phyloP scores from a whole-genome alignment of 1,140 invertebrate genomes.

The Magallana ariakensis region DNA sequence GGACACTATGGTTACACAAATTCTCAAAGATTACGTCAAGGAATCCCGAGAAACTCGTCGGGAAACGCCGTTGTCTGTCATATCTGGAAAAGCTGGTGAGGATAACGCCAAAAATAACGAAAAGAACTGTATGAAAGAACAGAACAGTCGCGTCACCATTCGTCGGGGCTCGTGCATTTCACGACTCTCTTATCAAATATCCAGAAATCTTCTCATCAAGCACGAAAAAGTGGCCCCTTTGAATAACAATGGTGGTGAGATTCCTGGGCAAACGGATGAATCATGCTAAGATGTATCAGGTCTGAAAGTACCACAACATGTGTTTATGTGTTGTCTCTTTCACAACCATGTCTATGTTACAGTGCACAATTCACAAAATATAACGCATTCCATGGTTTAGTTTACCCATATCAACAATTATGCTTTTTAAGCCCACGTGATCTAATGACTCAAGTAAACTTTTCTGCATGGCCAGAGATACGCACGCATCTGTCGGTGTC shows the following conservation, averaged over 20 bases:
- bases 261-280: slow-evolving; percentile 14
- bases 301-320: background rate
- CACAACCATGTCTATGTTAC: background rate
- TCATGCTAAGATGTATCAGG: background rate
- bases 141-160: background rate
- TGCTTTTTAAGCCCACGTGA: too few species aligned
- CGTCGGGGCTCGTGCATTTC: slow-evolving; percentile 12
- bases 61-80: slow-evolving; percentile 17
- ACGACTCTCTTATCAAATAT: slow-evolving; percentile 28
- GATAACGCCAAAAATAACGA: slow-evolving; percentile 2
- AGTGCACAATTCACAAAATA: background rate
- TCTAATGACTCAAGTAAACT: too few species aligned
- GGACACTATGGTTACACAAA: slow-evolving; percentile 31
- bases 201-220: background rate
- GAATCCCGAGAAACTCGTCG: background rate
- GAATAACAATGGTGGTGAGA: background rate
- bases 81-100: background rate
- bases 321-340: too few species aligned
- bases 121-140: background rate
- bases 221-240: background rate
- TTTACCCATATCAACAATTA: too few species aligned
- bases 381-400: too few species aligned
- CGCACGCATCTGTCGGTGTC: too few species aligned
- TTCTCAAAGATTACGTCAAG: background rate
- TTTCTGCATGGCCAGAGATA: too few species aligned